Conservation (phyloP, 2,113 vertebrate genomes). For the Microcebus tavaratra region DNA sequence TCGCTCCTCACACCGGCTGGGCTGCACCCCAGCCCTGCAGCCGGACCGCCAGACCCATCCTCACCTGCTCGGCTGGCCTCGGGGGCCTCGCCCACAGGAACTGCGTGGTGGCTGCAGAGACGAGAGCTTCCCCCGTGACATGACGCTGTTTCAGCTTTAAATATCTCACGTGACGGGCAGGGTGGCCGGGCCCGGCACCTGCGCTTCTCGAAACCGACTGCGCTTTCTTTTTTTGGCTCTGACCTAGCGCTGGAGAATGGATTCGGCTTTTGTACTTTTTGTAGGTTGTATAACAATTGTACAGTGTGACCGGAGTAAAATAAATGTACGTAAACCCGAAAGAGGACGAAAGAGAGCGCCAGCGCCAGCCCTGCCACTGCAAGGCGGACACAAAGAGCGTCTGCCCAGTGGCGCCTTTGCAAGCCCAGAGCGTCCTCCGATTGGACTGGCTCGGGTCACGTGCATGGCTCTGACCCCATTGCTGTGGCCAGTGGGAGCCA, state of each 20-base stretch:
- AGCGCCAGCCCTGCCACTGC: background rate
- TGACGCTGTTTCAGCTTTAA: slow-evolving; percentile 91
- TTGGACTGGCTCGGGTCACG: background rate
- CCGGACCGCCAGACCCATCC: background rate
- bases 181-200: background rate
- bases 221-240: slow-evolving; percentile 47
- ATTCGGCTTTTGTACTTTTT: slow-evolving; percentile 70
- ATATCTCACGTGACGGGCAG: slow-evolving; percentile 85
- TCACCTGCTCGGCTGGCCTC: slow-evolving; percentile 75
- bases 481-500: background rate
- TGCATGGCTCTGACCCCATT: background rate
- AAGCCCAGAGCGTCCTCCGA: background rate
- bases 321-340: background rate
- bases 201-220: background rate
- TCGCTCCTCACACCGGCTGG: background rate
- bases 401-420: background rate
- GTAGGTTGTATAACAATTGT: background rate
- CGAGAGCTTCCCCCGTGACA: slow-evolving; percentile 90
- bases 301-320: slow-evolving; percentile 67
- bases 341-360: background rate
- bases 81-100: slow-evolving; percentile 90
- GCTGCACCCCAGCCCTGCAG: background rate
- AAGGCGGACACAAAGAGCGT: background rate
- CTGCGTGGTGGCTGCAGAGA: slow-evolving; percentile 89
- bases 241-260: slow-evolving; percentile 81